These are phyloP conservation scores for Bucorvus abyssinicus DNA, from an alignment of 2,797 vertebrate species.

Conservation along the genomic window DNA sequence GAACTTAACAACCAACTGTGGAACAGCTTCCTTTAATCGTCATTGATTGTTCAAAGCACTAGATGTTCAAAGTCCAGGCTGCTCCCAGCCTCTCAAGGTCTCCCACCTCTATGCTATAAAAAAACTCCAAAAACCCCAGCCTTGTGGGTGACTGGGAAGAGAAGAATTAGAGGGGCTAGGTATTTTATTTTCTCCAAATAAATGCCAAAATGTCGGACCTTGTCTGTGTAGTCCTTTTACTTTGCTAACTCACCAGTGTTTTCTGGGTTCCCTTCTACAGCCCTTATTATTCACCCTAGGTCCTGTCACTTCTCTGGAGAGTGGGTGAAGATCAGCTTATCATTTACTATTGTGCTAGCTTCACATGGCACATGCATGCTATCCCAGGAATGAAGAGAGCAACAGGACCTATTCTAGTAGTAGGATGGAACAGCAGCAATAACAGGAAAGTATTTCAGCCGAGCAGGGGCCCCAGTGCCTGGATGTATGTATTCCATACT, in stretches of 20 bases:
- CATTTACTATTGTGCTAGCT: not conserved
- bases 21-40: not conserved
- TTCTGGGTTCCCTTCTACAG: not conserved
- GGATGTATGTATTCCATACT: fast-evolving
- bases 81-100: not conserved
- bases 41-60: not conserved
- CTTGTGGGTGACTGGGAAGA: not conserved
- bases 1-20: not conserved
- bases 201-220: not conserved
- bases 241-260: not conserved
- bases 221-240: not conserved
- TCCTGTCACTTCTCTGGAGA: not conserved
- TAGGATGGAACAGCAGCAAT: not conserved
- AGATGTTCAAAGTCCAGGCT: not conserved
- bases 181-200: not conserved
- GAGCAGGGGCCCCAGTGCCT: fast-evolving
- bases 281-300: not conserved
- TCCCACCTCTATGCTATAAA: not conserved
- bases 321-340: not conserved
- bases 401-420: not conserved
- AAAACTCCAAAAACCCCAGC: not conserved
- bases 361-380: not conserved
- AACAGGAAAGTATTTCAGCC: not conserved
- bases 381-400: not conserved
- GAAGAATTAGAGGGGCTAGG: not conserved